Percentiles rank a stretch among this genome's conserved stretches.
phyloP scores from a whole-genome alignment of 2,113 vertebrate species.

The Eretmochelys imbricata region DNA sequence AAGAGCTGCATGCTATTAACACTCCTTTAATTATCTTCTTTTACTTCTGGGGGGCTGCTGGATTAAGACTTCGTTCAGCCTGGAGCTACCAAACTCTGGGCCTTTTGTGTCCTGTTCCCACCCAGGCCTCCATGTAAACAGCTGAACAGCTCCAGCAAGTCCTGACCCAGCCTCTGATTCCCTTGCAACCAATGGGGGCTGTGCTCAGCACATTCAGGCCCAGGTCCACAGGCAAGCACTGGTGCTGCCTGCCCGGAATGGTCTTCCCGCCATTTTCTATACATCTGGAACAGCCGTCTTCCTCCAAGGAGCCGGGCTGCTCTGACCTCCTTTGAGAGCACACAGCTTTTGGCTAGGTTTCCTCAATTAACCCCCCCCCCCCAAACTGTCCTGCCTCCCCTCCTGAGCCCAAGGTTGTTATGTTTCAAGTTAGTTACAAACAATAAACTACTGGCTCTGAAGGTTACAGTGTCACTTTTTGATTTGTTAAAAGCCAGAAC shows the following conservation, averaged over 20 bases:
- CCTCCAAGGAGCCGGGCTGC: background rate
- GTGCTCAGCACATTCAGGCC: background rate
- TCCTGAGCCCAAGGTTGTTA: background rate
- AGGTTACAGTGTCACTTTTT: background rate
- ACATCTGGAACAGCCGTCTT: background rate
- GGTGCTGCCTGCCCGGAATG: background rate
- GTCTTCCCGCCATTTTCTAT: background rate
- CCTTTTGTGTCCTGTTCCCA: background rate
- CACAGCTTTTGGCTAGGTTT: background rate
- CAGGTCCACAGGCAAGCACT: background rate
- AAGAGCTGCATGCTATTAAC: background rate
- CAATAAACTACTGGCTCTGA: background rate
- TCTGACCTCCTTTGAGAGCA: background rate
- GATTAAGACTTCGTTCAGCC: background rate
- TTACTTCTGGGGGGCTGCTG: background rate
- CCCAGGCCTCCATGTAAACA: background rate
- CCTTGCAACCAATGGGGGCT: background rate
- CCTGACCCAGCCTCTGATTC: background rate
- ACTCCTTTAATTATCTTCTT: background rate
- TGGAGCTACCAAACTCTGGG: background rate
- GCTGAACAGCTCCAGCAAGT: background rate
- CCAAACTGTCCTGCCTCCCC: background rate
- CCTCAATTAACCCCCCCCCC: accelerated
- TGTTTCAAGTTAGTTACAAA: background rate
- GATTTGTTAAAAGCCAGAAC: background rate